Base-by-base conservation (phyloP, 2,113 vertebrate genomes). In the Symphodus melops region DNA sequence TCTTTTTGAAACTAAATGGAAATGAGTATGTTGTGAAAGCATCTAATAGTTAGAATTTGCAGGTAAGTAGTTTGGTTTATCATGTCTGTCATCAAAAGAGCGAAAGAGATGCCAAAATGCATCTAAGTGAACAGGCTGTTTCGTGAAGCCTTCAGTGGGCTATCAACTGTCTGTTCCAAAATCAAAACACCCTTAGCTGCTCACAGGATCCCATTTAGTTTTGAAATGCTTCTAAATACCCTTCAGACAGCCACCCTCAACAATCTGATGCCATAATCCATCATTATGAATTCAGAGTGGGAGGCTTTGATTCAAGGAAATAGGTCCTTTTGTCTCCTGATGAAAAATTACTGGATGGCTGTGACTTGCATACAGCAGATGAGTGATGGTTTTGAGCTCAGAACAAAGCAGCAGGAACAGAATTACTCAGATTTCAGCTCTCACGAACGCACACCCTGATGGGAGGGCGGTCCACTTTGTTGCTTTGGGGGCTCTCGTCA, bases 251-350 rank as follows among this genome's bases (percentile, higher is more conserved):
- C 66, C 74, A 36, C 74, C 69, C 28, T 84, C 77, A 82, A 86
- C 77, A 83, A 79, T 87, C 78, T 71, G 67, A 71, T 67, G 84
- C 82, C 69, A 60, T 79, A 75, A 85, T 88, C 83, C 81, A 82
- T 87, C 82, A 87, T 77, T 75, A 77, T 75, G 80, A 84, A 82
- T 80, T 72, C 60, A 64, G 77, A 75, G 80, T 75, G 62, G 80
- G 82, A 77, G 51, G 76, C 82, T 81, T 48, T 68, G 65, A 68
- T 82, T 80, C 55, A 53, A 56, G 74, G 61, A 83, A 84, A 88
- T 56, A 14, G 69, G 75, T 72, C 64, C 77, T 82, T 75, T 90
- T 88, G 82, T 83, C 81, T 79, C 54, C 37, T 73, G 63, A 62
- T 79, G 82, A 81, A 81, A 85, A 85, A 86, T 76, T 75, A 84